phyloP scores from a whole-genome alignment of 1,140 invertebrate species.

The Cherax quadricarinatus region DNA sequence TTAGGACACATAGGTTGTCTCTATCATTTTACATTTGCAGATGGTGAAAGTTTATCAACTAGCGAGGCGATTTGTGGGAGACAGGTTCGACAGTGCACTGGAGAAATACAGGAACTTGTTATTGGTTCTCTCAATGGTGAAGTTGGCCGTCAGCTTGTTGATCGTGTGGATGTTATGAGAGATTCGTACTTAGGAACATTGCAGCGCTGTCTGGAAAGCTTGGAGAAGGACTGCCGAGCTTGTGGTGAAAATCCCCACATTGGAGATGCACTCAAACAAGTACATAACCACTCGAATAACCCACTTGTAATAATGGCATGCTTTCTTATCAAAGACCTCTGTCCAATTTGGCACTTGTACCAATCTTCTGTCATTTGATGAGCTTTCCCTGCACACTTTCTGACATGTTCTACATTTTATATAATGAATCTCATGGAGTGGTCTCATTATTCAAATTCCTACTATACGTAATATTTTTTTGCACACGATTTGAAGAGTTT shows the following conservation, averaged over 20 bases:
- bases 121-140: constrained; percentile 85
- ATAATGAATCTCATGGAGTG: too few relatives aligned
- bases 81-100: constrained; percentile 79
- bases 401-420: too few relatives aligned
- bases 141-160: constrained; percentile 88
- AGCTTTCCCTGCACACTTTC: too few relatives aligned
- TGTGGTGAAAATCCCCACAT: constrained; percentile 81
- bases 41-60: constrained; percentile 76
- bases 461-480: too few relatives aligned
- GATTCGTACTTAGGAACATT: constrained; percentile 90
- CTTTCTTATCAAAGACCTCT: too few relatives aligned
- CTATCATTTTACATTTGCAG: constrained; percentile 72
- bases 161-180: constrained; percentile 88
- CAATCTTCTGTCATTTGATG: too few relatives aligned
- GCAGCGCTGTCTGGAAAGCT: constrained; percentile 83
- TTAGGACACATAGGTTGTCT: too few relatives aligned
- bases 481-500: too few relatives aligned
- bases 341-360: too few relatives aligned
- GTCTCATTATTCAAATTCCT: too few relatives aligned
- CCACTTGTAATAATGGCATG: too few relatives aligned
- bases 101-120: constrained; percentile 89
- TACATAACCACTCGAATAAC: constrained; percentile 59
- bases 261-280: constrained; percentile 87
- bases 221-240: constrained; percentile 81
- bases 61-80: constrained; percentile 75